phyloP scores from a whole-genome alignment of 2,888 invertebrate genomes.

The Xestia sexstrigata region DNA sequence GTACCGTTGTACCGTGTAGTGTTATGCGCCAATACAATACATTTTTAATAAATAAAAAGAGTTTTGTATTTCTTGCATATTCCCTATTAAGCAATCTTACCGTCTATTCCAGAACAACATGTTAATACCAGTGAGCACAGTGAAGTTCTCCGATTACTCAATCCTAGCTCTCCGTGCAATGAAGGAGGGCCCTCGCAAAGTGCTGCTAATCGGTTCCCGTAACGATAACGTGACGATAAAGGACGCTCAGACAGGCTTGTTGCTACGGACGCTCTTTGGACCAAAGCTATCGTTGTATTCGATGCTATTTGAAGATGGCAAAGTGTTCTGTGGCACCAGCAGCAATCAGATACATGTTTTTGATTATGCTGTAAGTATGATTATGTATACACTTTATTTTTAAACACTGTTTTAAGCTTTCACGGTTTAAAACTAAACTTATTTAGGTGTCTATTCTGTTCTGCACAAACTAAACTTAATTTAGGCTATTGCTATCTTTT shows the following conservation, averaged over 20 bases:
- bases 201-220: conserved; percentile 93
- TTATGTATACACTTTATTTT: not conserved
- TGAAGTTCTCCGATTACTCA: conserved; percentile 92
- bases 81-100: not conserved
- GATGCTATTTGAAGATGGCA: conserved; percentile 92
- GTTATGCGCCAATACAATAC: too few relatives aligned
- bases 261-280: conserved; percentile 91
- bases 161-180: conserved; percentile 93
- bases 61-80: too few relatives aligned
- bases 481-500: too few relatives aligned
- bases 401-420: too few relatives aligned
- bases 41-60: too few relatives aligned
- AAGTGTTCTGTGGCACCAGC: conserved; percentile 95
- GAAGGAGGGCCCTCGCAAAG: conserved; percentile 93
- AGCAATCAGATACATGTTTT: conserved; percentile 93
- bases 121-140: conserved; percentile 88
- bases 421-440: too few relatives aligned
- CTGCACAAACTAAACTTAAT: too few relatives aligned
- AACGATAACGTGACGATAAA: conserved; percentile 93
- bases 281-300: conserved; percentile 93
- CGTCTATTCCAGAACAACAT: conserved; percentile 87
- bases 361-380: conserved; percentile 93
- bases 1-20: too few relatives aligned
- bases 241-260: conserved; percentile 93
- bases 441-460: too few relatives aligned